These are phyloP conservation scores for Zingel zingel DNA, from an alignment of 2,113 vertebrate species.

Conservation along the genomic window DNA sequence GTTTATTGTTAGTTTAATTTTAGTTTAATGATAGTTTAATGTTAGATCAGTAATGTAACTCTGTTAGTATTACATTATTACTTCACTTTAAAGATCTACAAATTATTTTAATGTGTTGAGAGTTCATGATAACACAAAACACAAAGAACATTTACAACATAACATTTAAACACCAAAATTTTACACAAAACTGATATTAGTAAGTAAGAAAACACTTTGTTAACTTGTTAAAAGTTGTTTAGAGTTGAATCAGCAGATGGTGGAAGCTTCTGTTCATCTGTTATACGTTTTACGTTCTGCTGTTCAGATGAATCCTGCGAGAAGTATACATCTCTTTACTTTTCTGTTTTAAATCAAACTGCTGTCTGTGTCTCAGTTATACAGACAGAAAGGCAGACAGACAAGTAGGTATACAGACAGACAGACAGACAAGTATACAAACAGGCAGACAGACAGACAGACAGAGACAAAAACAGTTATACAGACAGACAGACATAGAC, in stretches of 20 bases:
- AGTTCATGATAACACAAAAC: constrained; percentile 2
- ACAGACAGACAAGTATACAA: constrained; percentile 68
- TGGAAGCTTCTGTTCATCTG: background rate
- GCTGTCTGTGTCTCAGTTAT: background rate
- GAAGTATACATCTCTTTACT: no score
- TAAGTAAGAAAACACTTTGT: constrained; percentile 16
- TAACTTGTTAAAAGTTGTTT: background rate
- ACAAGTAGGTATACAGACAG: background rate
- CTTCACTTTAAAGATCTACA: background rate
- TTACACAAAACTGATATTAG: constrained; percentile 1
- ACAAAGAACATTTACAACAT: constrained; percentile 1
- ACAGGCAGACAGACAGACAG: constrained; percentile 70
- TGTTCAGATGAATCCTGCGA: no score
- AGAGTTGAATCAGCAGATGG: background rate
- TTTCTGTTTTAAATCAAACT: background rate
- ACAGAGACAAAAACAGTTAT: background rate
- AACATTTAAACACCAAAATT: constrained; percentile 21
- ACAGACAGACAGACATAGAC: background rate
- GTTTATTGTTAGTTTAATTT: no score
- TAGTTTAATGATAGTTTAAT: no score
- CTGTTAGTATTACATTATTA: no score
- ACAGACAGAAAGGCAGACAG: background rate
- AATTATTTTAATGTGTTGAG: background rate
- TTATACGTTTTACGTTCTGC: background rate
- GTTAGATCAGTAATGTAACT: no score